Conservation (phyloP, 2,888 invertebrate species). For the Eupithecia subumbrata region DNA sequence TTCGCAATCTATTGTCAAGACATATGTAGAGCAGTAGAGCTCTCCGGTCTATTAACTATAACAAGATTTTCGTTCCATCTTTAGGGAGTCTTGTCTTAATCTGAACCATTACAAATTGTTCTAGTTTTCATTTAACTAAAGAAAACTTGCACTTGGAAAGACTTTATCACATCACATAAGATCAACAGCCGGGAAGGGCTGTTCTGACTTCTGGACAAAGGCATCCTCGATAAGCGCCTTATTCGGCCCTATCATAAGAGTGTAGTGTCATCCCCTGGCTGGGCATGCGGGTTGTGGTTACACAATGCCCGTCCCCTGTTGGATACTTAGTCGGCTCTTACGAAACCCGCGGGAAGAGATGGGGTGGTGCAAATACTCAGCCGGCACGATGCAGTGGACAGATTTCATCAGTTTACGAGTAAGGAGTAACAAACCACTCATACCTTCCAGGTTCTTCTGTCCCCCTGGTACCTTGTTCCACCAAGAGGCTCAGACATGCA, state of each 20-base stretch:
- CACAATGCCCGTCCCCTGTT: not conserved
- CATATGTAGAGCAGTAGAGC: not conserved
- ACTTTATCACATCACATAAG: not conserved
- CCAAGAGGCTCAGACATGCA: slow-evolving; percentile 96
- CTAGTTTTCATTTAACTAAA: not conserved
- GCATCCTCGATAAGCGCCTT: not conserved
- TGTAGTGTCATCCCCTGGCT: not conserved
- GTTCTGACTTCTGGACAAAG: too few relatives aligned
- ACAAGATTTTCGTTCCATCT: not conserved
- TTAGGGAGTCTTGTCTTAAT: not conserved
- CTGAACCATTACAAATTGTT: not conserved
- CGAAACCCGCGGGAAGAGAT: not conserved
- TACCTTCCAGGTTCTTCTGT: slow-evolving; percentile 86
- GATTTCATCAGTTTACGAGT: not conserved
- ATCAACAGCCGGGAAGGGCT: too few relatives aligned
- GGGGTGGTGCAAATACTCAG: not conserved
- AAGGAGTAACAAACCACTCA: not conserved
- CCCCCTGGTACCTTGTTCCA: slow-evolving; percentile 96
- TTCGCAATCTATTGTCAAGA: not conserved
- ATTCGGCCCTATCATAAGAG: not conserved
- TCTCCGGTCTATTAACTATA: not conserved
- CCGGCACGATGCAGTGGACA: not conserved
- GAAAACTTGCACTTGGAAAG: not conserved
- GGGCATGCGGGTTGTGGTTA: not conserved
- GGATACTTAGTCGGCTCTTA: not conserved